Evolutionary conservation across 2,888 invertebrate species (phyloP).

Genomic region (Germaria angustata): DNA sequence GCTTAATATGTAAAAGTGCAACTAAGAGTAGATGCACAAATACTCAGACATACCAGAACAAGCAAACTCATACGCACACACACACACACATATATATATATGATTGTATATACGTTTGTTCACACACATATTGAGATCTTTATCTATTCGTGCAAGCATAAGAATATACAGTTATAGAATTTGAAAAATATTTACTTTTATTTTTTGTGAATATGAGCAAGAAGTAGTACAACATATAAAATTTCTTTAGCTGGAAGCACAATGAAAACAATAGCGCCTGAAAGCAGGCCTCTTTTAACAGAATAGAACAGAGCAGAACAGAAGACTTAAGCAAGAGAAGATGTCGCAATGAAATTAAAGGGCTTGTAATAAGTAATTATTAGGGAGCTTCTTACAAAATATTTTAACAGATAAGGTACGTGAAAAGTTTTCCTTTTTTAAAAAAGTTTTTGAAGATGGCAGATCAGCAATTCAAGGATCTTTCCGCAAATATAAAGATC

Average conservation of each 20-base stretch:
- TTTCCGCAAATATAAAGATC: too few species aligned
- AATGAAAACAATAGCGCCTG: too few species aligned
- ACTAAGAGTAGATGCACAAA: constrained; percentile 14
- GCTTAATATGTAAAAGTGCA: constrained; percentile 30
- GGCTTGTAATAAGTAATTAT: too few species aligned
- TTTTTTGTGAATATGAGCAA: neutral
- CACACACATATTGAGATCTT: neutral
- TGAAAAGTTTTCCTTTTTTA: too few species aligned
- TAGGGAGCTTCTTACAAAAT: too few species aligned
- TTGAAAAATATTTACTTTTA: constrained; percentile 31
- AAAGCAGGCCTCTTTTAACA: too few species aligned
- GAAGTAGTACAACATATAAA: neutral
- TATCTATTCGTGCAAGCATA: constrained; percentile 11
- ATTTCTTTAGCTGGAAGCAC: too few species aligned
- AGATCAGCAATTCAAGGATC: too few species aligned
- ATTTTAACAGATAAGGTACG: too few species aligned
- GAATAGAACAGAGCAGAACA: neutral
- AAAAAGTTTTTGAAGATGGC: too few species aligned
- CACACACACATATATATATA: neutral
- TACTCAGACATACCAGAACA: neutral
- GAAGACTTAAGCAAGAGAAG: too few species aligned
- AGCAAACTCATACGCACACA: neutral
- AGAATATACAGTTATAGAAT: neutral
- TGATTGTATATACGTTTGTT: neutral
- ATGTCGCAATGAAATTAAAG: too few species aligned